Evolutionary conservation across 2,888 invertebrate genomes (phyloP).

Genomic region (Sialis fuliginosa): DNA sequence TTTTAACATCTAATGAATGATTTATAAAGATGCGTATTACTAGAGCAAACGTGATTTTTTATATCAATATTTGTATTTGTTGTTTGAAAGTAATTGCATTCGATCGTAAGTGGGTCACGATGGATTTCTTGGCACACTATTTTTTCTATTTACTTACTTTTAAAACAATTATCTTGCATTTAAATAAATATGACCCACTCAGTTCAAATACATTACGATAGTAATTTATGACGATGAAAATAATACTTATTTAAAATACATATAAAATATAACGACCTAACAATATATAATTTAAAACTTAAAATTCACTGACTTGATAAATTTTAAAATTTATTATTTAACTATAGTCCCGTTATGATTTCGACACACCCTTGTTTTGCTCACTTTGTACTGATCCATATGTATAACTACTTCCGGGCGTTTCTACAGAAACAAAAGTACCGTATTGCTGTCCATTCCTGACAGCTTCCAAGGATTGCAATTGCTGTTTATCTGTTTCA

Average conservation of each 20-base stretch:
- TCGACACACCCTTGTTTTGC: constrained; percentile 1
- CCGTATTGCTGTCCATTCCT: constrained; percentile 17
- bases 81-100: too few relatives aligned
- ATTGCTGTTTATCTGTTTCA: not conserved
- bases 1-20: too few relatives aligned
- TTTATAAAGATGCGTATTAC: too few relatives aligned
- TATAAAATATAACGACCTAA: not conserved
- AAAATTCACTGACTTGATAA: not conserved
- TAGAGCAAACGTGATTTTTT: too few relatives aligned
- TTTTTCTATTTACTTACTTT: too few relatives aligned
- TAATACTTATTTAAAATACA: not conserved
- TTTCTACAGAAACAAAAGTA: constrained; percentile 18
- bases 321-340: not conserved
- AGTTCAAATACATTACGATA: too few relatives aligned
- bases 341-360: not conserved
- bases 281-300: not conserved
- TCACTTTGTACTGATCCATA: constrained; percentile 11
- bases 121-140: too few relatives aligned
- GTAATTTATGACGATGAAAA: not conserved
- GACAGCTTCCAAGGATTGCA: constrained; percentile 3
- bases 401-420: constrained; percentile 14
- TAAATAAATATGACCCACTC: too few relatives aligned
- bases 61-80: too few relatives aligned
- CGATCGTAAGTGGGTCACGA: too few relatives aligned
- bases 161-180: too few relatives aligned